These are phyloP conservation scores for Phalacrocorax carbo DNA, from an alignment of 2,113 vertebrate species.

Conservation along the genomic window DNA sequence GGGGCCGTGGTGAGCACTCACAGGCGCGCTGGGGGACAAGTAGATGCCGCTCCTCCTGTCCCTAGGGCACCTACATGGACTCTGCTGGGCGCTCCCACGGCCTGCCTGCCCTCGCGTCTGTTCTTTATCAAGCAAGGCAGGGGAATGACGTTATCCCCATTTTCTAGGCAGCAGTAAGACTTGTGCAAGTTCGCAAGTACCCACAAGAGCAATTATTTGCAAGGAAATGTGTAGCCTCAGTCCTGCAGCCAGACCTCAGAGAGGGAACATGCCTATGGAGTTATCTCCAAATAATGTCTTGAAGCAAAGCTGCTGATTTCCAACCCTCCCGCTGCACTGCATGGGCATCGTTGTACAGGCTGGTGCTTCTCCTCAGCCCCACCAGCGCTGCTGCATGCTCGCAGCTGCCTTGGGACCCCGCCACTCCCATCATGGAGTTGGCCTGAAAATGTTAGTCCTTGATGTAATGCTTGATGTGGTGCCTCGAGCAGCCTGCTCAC, in stretches of 20 bases:
- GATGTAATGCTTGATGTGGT: background rate
- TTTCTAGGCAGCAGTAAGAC: background rate
- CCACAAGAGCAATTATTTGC: background rate
- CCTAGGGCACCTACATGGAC: background rate
- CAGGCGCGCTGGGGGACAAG: accelerated
- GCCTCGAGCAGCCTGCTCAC: background rate
- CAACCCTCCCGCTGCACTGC: background rate
- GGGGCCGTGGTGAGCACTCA: accelerated
- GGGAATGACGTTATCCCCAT: background rate
- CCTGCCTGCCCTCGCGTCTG: background rate
- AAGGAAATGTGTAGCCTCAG: background rate
- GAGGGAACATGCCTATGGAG: accelerated
- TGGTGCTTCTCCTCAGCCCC: accelerated
- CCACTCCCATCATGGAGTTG: accelerated
- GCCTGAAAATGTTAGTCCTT: background rate
- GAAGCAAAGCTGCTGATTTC: background rate
- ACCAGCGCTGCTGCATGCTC: accelerated
- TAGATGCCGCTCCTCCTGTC: background rate
- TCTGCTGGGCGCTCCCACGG: background rate
- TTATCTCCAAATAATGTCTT: background rate
- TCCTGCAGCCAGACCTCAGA: background rate
- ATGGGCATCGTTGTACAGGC: background rate
- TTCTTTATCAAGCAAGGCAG: background rate
- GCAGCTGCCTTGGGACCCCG: background rate
- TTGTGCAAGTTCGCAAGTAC: background rate